phyloP scores from a whole-genome alignment of 2,888 invertebrate genomes.

The Conomelus anceps region DNA sequence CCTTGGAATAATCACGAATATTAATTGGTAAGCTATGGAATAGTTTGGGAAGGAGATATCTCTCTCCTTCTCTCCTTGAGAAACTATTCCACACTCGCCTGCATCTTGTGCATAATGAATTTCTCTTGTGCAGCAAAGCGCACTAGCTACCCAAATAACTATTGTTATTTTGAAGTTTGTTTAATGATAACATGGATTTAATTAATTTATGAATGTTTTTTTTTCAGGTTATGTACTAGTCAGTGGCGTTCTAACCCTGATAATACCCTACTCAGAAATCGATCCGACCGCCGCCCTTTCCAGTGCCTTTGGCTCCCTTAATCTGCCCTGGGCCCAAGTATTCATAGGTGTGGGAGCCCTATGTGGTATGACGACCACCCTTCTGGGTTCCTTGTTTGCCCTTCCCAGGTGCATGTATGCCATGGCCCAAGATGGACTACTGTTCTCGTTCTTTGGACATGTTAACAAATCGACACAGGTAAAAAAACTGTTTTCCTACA shows the following conservation, averaged over 20 bases:
- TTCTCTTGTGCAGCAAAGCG: no score
- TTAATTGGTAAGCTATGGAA: no score
- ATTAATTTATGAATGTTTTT: neutral
- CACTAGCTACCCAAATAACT: no score
- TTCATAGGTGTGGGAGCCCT: constrained; percentile 75
- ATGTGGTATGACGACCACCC: constrained; percentile 85
- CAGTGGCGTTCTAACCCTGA: constrained; percentile 70
- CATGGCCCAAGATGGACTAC: constrained; percentile 82
- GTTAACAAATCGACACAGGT: constrained; percentile 74
- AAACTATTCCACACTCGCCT: no score
- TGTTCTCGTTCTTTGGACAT: constrained; percentile 72
- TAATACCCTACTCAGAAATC: constrained; percentile 69
- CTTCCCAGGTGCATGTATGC: constrained; percentile 82
- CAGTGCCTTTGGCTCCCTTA: constrained; percentile 67
- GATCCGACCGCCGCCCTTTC: constrained; percentile 72
- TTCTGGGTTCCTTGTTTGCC: constrained; percentile 79
- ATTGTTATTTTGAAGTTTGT: no score
- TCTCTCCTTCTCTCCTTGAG: no score
- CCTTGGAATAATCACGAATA: no score
- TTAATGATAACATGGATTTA: no score
- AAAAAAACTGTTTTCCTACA: no score
- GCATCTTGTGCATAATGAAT: no score
- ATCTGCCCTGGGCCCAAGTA: constrained; percentile 78
- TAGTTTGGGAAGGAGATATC: no score
- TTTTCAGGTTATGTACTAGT: constrained; percentile 62